Conservation (phyloP, 2,113 vertebrate genomes). For the Embiotoca jacksoni region DNA sequence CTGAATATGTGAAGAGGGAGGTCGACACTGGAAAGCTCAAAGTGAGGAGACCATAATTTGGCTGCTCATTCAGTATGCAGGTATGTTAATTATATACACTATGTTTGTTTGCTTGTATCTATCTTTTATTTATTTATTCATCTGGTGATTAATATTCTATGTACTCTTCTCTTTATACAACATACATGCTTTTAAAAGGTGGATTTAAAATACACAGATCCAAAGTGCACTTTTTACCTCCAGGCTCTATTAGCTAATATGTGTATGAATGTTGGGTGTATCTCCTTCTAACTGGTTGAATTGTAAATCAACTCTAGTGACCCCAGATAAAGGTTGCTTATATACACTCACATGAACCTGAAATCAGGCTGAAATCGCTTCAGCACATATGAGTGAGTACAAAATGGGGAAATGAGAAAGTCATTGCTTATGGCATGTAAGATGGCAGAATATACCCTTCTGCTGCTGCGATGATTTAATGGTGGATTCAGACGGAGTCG, state of each 20-base stretch:
- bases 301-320: conserved; percentile 47
- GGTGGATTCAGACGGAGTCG: conserved; percentile 45
- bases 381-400: conserved; percentile 39
- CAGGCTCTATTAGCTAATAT: conserved; percentile 24
- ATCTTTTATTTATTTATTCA: conserved; percentile 13
- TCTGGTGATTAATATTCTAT: conserved; percentile 1
- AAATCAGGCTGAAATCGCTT: conserved; percentile 56
- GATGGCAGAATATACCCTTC: conserved; percentile 21
- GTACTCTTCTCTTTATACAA: conserved; percentile 1
- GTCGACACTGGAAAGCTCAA: neutral
- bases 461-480: conserved; percentile 56
- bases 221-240: conserved; percentile 37
- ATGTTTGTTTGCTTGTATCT: neutral
- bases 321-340: conserved; percentile 51
- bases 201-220: conserved; percentile 15
- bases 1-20: conserved; percentile 20
- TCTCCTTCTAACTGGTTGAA: conserved; percentile 15
- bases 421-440: conserved; percentile 38
- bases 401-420: conserved; percentile 59
- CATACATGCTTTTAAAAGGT: conserved; percentile 4
- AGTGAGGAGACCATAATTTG: neutral
- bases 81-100: conserved; percentile 2
- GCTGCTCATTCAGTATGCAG: neutral
- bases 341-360: conserved; percentile 44
- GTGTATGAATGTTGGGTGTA: conserved; percentile 10